phyloP scores from a whole-genome alignment of 2,113 vertebrate genomes.

The Amia ocellicauda region DNA sequence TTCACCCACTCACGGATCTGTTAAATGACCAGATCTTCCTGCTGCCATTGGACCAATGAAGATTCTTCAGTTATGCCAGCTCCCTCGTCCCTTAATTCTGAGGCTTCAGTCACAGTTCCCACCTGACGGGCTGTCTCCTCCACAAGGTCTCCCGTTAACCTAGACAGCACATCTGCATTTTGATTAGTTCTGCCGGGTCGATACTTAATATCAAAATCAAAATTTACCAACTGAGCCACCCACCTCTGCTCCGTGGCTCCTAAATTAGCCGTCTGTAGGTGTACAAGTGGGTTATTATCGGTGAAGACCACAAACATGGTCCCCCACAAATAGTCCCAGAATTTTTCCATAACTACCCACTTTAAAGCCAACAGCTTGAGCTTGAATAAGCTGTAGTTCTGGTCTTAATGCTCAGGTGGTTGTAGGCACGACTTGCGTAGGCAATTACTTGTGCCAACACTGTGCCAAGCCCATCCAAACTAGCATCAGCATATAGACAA shows the following conservation, averaged over 20 bases:
- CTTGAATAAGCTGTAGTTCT: conserved; percentile 4
- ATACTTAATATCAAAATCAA: not conserved
- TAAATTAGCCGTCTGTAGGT: not conserved
- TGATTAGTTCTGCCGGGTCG: not conserved
- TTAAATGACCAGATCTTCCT: not conserved
- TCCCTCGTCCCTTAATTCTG: not conserved
- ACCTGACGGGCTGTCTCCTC: no score
- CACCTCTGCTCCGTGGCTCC: not conserved
- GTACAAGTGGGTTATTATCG: not conserved
- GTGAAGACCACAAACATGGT: not conserved
- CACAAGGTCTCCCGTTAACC: no score
- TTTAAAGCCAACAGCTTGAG: not conserved
- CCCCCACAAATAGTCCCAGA: not conserved
- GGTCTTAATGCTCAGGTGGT: not conserved
- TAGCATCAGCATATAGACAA: not conserved
- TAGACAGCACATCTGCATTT: not conserved
- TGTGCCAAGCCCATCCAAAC: not conserved
- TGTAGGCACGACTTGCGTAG: not conserved
- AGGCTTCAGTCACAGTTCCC: not conserved
- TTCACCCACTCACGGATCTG: not conserved
- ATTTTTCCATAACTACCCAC: not conserved
- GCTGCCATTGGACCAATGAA: not conserved
- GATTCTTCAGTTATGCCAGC: no score
- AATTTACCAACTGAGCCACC: not conserved
- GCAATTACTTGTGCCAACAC: not conserved